Conservation (phyloP, 2,113 vertebrate species). For the Ploceus nigricollis region DNA sequence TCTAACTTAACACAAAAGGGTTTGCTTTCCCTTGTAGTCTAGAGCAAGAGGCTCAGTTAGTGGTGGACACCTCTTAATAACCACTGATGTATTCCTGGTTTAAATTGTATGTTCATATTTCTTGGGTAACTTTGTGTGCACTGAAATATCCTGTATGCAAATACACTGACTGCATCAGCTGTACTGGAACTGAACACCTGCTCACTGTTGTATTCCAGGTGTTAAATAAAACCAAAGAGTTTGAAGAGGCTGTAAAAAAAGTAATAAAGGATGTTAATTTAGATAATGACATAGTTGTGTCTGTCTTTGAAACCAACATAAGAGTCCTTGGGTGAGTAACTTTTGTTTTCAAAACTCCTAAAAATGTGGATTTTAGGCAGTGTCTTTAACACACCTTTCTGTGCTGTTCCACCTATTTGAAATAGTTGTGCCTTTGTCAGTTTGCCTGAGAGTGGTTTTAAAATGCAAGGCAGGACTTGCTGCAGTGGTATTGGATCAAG, state of each 20-base stretch:
- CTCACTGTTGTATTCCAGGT: conserved; percentile 77
- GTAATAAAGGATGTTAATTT: conserved; percentile 93
- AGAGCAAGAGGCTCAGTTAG: background rate
- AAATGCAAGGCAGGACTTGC: background rate
- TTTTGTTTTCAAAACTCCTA: background rate
- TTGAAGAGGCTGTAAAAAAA: conserved; percentile 93
- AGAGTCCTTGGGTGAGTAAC: conserved; percentile 93
- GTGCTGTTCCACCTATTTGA: background rate
- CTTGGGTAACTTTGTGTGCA: background rate
- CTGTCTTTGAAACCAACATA: conserved; percentile 99
- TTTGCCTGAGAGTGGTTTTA: background rate
- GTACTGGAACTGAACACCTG: background rate
- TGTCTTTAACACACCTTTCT: background rate
- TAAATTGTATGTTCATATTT: background rate
- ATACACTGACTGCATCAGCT: background rate
- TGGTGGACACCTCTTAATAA: background rate
- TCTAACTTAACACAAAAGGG: background rate
- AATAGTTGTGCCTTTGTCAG: background rate
- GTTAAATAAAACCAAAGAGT: conserved; percentile 95
- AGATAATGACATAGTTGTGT: conserved; percentile 97
- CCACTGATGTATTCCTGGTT: background rate
- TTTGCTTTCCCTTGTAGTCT: background rate
- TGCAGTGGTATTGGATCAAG: background rate
- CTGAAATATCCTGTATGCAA: background rate
- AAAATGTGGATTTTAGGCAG: background rate